phyloP scores from a whole-genome alignment of 2,888 invertebrate genomes.

The Drosophila setosimentum region DNA sequence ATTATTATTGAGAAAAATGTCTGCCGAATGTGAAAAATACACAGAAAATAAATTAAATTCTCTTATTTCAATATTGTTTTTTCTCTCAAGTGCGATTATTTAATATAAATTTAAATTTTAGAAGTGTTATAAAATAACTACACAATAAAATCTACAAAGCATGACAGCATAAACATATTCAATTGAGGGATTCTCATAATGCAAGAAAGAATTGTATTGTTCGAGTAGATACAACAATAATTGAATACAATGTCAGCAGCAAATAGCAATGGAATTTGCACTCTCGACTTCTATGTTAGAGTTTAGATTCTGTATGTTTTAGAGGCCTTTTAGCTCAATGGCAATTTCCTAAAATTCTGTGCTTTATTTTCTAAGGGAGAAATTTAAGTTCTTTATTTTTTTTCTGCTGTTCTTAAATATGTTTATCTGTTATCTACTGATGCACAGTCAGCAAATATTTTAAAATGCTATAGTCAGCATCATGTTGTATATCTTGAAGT shows the following conservation, averaged over 20 bases:
- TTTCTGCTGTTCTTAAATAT: neutral
- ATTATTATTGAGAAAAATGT: conserved; percentile 53
- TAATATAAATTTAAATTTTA: too few relatives aligned
- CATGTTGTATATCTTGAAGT: too few relatives aligned
- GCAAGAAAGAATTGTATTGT: neutral
- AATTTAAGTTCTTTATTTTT: neutral
- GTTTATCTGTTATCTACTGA: neutral
- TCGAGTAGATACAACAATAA: neutral
- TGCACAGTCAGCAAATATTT: neutral
- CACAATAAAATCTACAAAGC: neutral
- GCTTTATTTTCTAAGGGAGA: neutral
- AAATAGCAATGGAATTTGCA: too few relatives aligned
- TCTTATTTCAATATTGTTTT: neutral
- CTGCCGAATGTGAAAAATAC: conserved; percentile 1
- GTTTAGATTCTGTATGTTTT: too few relatives aligned
- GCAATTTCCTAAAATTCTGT: neutral
- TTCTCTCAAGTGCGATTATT: neutral
- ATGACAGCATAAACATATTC: neutral
- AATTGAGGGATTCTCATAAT: neutral
- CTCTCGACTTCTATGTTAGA: too few relatives aligned
- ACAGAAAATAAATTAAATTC: neutral
- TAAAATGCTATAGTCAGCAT: neutral
- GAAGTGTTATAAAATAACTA: neutral
- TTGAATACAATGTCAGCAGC: neutral
- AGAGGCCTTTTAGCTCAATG: too few relatives aligned